phyloP scores from a whole-genome alignment of 1,140 invertebrate species.

The Dendroctonus valens region DNA sequence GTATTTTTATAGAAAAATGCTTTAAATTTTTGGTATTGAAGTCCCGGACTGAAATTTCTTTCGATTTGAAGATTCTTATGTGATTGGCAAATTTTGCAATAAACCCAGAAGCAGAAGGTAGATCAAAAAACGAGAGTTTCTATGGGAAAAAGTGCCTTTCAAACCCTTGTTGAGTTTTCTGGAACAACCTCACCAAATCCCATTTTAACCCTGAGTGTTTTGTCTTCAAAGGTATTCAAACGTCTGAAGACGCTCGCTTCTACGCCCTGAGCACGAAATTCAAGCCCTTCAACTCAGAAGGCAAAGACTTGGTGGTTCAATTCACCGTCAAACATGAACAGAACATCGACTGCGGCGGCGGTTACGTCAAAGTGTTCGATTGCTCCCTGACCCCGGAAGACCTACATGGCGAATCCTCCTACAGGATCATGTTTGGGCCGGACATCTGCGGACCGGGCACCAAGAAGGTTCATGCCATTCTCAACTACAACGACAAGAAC shows the following conservation, averaged over 20 bases:
- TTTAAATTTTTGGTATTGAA: no score
- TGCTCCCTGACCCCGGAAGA: slow-evolving; percentile 86
- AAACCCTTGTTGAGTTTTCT: no score
- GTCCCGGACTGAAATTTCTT: no score
- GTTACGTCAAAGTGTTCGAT: slow-evolving; percentile 95
- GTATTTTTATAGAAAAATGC: no score
- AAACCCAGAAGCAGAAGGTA: no score
- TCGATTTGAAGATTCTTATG: no score
- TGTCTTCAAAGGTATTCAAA: slow-evolving; percentile 76
- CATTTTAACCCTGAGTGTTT: no score
- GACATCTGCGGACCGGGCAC: slow-evolving; percentile 99
- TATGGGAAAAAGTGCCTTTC: no score
- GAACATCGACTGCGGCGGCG: slow-evolving; percentile 99
- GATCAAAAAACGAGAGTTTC: no score
- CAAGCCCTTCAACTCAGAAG: slow-evolving; percentile 88
- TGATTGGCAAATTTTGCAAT: no score
- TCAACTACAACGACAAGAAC: slow-evolving; percentile 99
- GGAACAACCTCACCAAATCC: no score
- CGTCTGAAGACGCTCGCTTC: slow-evolving; percentile 95
- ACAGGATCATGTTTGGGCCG: slow-evolving; percentile 98
- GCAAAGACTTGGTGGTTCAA: slow-evolving; percentile 89
- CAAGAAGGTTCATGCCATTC: slow-evolving; percentile 99
- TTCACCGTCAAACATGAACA: slow-evolving; percentile 99
- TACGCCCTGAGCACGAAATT: slow-evolving; percentile 96
- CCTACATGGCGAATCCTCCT: slow-evolving; percentile 95